Conservation (phyloP, 2,888 invertebrate species). For the Cantharis rufa region DNA sequence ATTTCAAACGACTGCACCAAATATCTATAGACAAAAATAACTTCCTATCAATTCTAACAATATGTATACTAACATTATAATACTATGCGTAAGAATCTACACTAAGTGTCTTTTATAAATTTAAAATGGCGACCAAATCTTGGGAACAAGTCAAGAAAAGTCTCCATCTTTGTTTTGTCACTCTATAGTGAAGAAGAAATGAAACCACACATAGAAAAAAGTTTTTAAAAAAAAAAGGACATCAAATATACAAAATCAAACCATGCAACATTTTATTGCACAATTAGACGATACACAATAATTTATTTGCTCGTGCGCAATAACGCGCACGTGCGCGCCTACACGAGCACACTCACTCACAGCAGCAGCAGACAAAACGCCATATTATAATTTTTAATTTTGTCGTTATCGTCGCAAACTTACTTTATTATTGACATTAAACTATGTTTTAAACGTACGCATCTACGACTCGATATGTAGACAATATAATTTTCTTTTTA, state of each 20-base stretch:
- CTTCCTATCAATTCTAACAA: constrained; percentile 37
- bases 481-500: constrained; percentile 13
- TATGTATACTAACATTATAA: constrained; percentile 50
- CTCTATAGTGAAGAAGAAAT: not conserved
- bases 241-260: not conserved
- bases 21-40: constrained; percentile 35
- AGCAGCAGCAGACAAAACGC: not conserved
- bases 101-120: constrained; percentile 53
- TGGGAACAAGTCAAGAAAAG: constrained; percentile 16
- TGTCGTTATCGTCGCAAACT: not conserved
- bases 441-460: not conserved
- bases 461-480: not conserved
- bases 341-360: not conserved
- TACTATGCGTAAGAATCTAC: constrained; percentile 54
- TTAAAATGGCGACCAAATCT: constrained; percentile 26
- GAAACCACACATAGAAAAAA: not conserved
- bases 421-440: constrained; percentile 2
- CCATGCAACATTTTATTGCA: not conserved
- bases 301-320: not conserved
- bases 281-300: not conserved
- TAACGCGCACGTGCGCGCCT: not conserved
- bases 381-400: not conserved
- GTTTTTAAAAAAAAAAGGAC: not conserved
- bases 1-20: constrained; percentile 31
- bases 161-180: constrained; percentile 12